Percentiles rank a stretch among this genome's conserved stretches.
Conservation (phyloP, 37 sponge, comb jelly and placozoan genomes). For the Beroe ovata region DNA sequence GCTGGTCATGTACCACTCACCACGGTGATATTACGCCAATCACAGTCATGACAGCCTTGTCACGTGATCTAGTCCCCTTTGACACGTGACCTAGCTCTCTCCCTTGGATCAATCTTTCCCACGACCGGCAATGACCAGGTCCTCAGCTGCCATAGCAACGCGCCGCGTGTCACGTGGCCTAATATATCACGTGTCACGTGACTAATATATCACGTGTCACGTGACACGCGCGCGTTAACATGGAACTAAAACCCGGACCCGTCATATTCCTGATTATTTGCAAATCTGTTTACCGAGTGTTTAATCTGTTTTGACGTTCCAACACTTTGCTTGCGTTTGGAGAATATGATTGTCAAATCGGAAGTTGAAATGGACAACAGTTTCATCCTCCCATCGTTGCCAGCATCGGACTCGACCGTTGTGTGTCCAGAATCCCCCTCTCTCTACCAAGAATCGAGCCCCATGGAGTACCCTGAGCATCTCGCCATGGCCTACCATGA, state of each 20-base stretch:
- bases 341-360: conserved; percentile 21
- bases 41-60: neutral
- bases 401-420: neutral
- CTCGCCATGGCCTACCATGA: neutral
- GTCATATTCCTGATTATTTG: conserved; percentile 35
- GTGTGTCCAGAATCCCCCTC: conserved; percentile 19
- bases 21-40: neutral
- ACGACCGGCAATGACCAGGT: conserved; percentile 41
- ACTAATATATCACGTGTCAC: neutral
- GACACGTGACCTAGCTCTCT: conserved; percentile 11
- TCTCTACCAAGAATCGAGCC: neutral
- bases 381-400: neutral
- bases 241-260: conserved; percentile 58
- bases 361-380: conserved; percentile 42
- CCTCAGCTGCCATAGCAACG: conserved; percentile 35
- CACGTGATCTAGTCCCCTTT: neutral
- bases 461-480: neutral
- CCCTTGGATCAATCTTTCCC: conserved; percentile 20
- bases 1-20: conserved; percentile 1
- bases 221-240: conserved; percentile 23
- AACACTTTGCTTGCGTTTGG: neutral
- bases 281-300: conserved; percentile 2
- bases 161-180: conserved; percentile 17
- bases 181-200: neutral
- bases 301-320: neutral